Percentiles rank a stretch among this genome's conserved stretches.
Evolutionary conservation across 2,797 vertebrate species (phyloP).

Genomic region (Hyperoplus lanceolatus): DNA sequence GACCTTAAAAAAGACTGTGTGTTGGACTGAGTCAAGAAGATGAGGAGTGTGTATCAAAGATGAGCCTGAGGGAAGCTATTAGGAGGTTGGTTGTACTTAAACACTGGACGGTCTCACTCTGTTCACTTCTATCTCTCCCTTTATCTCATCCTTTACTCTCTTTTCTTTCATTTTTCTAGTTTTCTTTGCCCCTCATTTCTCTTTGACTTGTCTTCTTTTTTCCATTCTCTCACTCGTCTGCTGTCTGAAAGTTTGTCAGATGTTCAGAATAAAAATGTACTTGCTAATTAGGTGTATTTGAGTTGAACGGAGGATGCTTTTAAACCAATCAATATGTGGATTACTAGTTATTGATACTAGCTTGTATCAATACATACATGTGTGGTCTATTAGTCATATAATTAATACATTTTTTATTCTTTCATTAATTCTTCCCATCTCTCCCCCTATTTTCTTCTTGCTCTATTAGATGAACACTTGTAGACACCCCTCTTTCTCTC

Average conservation of each 20-base stretch:
- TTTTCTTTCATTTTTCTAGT: slow-evolving; percentile 17
- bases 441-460: neutral
- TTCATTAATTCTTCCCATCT: too few species aligned
- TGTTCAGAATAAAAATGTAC: neutral
- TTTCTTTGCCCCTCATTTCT: neutral
- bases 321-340: neutral
- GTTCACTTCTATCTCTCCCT: slow-evolving; percentile 29
- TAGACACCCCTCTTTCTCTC: slow-evolving; percentile 23
- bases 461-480: slow-evolving; percentile 2
- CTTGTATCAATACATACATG: neutral
- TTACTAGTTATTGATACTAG: neutral
- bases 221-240: neutral
- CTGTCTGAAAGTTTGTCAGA: neutral
- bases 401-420: too few species aligned
- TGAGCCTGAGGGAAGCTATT: slow-evolving; percentile 65
- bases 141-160: slow-evolving; percentile 26
- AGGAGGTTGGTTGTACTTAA: slow-evolving; percentile 24
- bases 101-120: slow-evolving; percentile 30
- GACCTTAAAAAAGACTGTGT: slow-evolving; percentile 50
- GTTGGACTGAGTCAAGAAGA: slow-evolving; percentile 38
- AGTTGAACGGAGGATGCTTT: neutral
- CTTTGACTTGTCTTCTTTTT: neutral
- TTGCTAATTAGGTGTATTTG: neutral
- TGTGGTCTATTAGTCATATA: too few species aligned
- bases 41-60: slow-evolving; percentile 65